A percentile compares a stretch with the other conserved stretches of the same genome.
phyloP scores from a whole-genome alignment of 1,140 invertebrate genomes.

The Heliconius eleuchia region DNA sequence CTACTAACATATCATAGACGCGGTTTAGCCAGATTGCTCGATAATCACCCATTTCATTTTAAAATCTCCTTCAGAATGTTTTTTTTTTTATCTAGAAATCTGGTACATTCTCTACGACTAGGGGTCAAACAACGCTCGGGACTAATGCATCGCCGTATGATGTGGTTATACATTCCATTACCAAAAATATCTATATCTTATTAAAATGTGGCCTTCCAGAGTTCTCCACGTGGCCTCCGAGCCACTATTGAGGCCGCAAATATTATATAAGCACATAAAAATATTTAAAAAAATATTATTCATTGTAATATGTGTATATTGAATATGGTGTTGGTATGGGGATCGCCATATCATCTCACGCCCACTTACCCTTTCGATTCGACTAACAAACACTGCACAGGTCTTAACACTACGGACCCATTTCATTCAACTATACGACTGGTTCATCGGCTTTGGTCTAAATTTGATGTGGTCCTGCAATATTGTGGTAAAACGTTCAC shows the following conservation, averaged over 20 bases:
- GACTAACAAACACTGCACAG: constrained; percentile 76
- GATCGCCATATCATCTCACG: constrained; percentile 76
- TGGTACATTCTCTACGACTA: constrained; percentile 47
- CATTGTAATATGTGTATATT: constrained; percentile 67
- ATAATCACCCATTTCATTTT: constrained; percentile 17
- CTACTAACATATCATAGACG: constrained; percentile 70
- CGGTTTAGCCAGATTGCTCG: constrained; percentile 40
- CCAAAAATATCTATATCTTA: constrained; percentile 31
- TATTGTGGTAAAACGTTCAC: constrained; percentile 4
- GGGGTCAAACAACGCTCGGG: constrained; percentile 54
- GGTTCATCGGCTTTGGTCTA: constrained; percentile 25
- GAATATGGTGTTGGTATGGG: constrained; percentile 76
- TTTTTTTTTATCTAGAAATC: constrained; percentile 58
- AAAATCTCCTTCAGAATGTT: neutral
- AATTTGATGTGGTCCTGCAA: constrained; percentile 44
- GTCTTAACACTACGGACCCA: constrained; percentile 68
- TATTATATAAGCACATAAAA: constrained; percentile 25
- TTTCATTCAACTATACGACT: constrained; percentile 58
- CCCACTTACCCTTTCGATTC: constrained; percentile 70
- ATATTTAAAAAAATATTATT: constrained; percentile 46
- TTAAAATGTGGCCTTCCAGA: constrained; percentile 78
- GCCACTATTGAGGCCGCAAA: constrained; percentile 55
- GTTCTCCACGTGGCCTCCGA: constrained; percentile 76
- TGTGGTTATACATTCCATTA: constrained; percentile 57
- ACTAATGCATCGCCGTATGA: constrained; percentile 56